Conservation (phyloP, 1,140 invertebrate species). For the Drosophila rhopaloa region DNA sequence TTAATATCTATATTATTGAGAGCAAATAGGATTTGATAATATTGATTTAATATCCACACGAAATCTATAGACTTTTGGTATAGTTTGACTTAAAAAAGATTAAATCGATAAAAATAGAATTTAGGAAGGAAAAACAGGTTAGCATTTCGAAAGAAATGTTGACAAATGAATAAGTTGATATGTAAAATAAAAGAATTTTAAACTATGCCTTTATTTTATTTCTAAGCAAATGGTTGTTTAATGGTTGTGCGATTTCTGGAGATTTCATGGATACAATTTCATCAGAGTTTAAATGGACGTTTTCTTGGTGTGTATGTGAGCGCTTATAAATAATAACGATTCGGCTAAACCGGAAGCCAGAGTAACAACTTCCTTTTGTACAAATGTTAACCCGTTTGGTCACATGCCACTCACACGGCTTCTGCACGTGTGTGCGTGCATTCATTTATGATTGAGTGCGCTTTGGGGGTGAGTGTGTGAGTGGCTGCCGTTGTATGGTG, state of each 20-base stretch:
- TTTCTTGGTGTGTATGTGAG: conserved; percentile 27
- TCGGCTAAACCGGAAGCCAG: conserved; percentile 74
- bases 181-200: too few species aligned
- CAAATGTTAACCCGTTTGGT: conserved; percentile 70
- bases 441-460: conserved; percentile 78
- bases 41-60: too few species aligned
- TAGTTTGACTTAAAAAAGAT: too few species aligned
- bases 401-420: conserved; percentile 62
- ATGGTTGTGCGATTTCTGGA: neutral
- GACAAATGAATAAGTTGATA: too few species aligned
- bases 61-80: too few species aligned
- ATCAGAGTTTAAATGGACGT: neutral
- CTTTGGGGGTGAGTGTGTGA: conserved; percentile 23
- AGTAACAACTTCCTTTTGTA: conserved; percentile 82
- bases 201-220: too few species aligned
- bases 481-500: neutral
- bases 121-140: too few species aligned
- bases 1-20: neutral
- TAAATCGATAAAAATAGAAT: too few species aligned
- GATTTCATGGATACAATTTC: neutral
- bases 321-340: conserved; percentile 78
- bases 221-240: neutral
- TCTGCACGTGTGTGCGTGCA: conserved; percentile 51
- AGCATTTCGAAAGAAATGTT: too few species aligned
- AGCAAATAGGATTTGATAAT: too few species aligned